A percentile compares a stretch with the other conserved stretches of the same genome.
Conservation (phyloP, 2,797 vertebrate genomes). For the Picus viridis region DNA sequence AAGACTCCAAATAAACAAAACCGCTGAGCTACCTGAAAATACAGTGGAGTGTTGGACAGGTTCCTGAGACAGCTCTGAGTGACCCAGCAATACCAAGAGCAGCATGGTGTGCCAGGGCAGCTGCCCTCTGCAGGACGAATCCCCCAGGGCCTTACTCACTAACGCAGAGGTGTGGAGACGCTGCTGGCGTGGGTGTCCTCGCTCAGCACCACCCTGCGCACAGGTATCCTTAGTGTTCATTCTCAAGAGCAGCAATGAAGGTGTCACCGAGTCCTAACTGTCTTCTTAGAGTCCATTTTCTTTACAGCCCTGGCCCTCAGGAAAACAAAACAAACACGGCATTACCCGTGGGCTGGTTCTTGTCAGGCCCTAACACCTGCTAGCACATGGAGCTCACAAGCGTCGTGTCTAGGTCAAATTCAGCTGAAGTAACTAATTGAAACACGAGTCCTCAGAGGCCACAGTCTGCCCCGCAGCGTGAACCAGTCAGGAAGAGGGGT, state of each 20-base stretch:
- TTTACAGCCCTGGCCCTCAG: neutral
- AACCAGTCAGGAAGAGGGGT: accelerated
- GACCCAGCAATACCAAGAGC: neutral
- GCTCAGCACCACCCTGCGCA: neutral
- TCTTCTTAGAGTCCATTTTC: neutral
- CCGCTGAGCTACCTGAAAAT: neutral
- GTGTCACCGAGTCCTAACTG: neutral
- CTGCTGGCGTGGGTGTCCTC: neutral
- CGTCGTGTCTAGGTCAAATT: neutral
- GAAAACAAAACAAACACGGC: neutral
- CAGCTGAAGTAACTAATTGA: neutral
- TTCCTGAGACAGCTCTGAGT: neutral
- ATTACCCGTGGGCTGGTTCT: neutral
- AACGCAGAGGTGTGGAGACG: slow-evolving; percentile 16
- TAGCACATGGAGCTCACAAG: accelerated
- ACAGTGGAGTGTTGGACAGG: neutral
- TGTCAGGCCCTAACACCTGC: too few species aligned
- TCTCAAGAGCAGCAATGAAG: slow-evolving; percentile 21
- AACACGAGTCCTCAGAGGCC: too few species aligned
- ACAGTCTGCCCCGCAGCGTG: neutral
- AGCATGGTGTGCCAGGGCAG: neutral
- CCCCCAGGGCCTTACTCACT: neutral
- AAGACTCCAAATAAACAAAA: neutral
- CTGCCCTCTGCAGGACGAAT: slow-evolving; percentile 12
- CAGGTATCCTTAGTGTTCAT: neutral